Base-by-base conservation (phyloP, 2,888 invertebrate genomes). In the Amiota minor region DNA sequence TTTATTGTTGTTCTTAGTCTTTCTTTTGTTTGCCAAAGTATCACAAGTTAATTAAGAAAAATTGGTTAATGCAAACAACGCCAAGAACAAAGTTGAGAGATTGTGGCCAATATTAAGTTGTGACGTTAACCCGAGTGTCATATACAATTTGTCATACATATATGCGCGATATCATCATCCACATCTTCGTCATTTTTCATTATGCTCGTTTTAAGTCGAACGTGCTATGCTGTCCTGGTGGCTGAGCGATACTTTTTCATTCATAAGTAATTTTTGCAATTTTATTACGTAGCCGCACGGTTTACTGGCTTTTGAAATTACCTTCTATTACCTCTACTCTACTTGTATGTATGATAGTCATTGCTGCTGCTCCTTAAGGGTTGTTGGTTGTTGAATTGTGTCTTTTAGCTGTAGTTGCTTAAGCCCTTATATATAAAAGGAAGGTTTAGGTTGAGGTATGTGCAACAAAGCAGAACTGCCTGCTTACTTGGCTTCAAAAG, bases 261-360 rank as follows among this genome's bases (percentile, higher is more conserved):
- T 71, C 71, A 71, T 71, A 71, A 71, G 71, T 71, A 62, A 71
- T 61, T 59, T 59, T 12, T 61, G 70, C 70, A 61, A 70, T 70
- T 70, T 70, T 59, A 61, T 70, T 70, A 70, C 61, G 18, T 49
- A 56, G 70, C 50, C 70, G 70, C 46, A 59, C 70, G 70, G 46
- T 55, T 70, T 45, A 56, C 56, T 49, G 59, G 56, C 50, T 61
- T 70, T n/a, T 68, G 62, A 62, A 35, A 62, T 23, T 23, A 35
- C 35, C 35, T 35, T 16, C 59, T 50, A 59, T 20, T 20, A 59
- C 59, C 20, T 6, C 12, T 35, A 35, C 35, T 35, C 35, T 35
- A 35, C 35, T 35, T 35, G 35, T 35, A 35, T 35, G 35, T 35
- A 35, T 35, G 35, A 2, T 35, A 35, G 35, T 35, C 35, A 4